phyloP scores from a whole-genome alignment of 2,797 vertebrate species.

The Valencia hispanica region DNA sequence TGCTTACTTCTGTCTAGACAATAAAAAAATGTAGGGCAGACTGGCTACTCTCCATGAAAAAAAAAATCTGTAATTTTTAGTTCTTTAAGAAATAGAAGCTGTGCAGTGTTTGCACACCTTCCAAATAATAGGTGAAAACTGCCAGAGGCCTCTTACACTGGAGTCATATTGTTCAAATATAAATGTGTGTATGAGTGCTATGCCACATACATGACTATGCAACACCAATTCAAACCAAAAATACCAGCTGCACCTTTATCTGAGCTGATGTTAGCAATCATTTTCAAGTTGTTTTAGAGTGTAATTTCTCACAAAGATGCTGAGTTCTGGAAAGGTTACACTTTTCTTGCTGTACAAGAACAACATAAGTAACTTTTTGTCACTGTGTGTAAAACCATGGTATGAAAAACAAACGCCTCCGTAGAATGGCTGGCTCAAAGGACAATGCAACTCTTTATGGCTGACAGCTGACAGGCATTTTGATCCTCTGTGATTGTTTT shows the following conservation, averaged over 20 bases:
- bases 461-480: neutral
- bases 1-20: slow-evolving; percentile 40
- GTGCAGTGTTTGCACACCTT: slow-evolving; percentile 3
- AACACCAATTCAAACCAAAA: neutral
- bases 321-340: neutral
- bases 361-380: neutral
- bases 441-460: neutral
- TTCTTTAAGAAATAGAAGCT: slow-evolving; percentile 16
- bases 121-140: neutral
- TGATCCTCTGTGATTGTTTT: slow-evolving; percentile 5
- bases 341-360: neutral
- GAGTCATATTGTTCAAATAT: slow-evolving; percentile 1
- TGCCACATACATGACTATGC: neutral
- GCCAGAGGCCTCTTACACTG: neutral
- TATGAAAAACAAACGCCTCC: neutral
- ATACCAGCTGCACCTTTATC: neutral
- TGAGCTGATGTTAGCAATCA: neutral
- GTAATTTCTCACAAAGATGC: neutral
- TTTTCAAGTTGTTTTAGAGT: neutral
- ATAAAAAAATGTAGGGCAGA: slow-evolving; percentile 50
- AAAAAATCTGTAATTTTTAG: slow-evolving; percentile 15
- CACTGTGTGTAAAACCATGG: neutral
- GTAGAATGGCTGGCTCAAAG: neutral
- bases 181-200: neutral
- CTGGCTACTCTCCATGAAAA: slow-evolving; percentile 37